phyloP scores from a whole-genome alignment of 2,113 vertebrate genomes.

The Atlantisia rogersi region DNA sequence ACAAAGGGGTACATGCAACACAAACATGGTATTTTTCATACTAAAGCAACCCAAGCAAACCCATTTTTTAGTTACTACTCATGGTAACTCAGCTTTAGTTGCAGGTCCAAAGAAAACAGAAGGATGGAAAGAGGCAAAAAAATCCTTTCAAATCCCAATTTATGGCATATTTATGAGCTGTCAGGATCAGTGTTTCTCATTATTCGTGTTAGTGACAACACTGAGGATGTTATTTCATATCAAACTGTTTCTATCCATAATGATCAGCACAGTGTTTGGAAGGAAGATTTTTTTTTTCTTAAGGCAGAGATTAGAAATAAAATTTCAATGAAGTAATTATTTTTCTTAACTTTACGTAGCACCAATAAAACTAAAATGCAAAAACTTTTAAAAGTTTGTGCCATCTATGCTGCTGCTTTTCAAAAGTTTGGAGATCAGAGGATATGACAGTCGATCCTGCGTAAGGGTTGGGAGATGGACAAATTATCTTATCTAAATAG shows the following conservation, averaged over 20 bases:
- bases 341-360: background rate
- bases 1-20: background rate
- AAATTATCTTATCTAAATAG: background rate
- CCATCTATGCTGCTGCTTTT: background rate
- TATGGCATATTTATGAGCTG: background rate
- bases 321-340: background rate
- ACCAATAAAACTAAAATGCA: background rate
- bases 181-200: background rate
- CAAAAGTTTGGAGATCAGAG: background rate
- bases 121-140: background rate
- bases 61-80: background rate
- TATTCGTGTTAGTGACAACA: background rate
- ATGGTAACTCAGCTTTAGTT: background rate
- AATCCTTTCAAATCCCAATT: background rate
- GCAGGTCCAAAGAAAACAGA: background rate
- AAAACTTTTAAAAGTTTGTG: background rate
- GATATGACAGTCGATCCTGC: rapidly evolving
- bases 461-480: background rate
- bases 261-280: background rate
- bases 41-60: background rate
- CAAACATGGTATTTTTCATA: background rate
- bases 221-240: background rate
- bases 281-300: background rate
- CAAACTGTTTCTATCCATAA: background rate
- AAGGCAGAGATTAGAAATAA: background rate